Evolutionary conservation across 1,140 invertebrate species (phyloP), one percentile per base, ranked within the genome.

Genomic region (Tetramorium alpestre): DNA sequence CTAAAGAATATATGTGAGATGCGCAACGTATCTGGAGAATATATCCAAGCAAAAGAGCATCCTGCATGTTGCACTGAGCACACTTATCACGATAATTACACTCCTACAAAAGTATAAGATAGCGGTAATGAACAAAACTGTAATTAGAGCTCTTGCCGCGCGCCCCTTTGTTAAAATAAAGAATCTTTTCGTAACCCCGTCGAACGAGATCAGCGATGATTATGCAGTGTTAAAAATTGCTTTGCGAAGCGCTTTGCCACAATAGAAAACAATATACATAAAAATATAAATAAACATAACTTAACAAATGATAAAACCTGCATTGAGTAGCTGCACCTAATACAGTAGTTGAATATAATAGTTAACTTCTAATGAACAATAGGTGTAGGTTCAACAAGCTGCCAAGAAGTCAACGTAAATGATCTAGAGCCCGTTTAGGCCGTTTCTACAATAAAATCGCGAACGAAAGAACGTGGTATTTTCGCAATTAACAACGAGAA

Each of bases 221-320:
- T 62, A 84, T 51, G 47, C 78, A 72, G 18, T 85, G 62, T 75
- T 33, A 58, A 80, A 86, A 86, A 89, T 44, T 82, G 65, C 33
- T 11, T 67, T 41, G 18, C 22, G 7, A 82, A 44, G 58, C 28
- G 44, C 25, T 77, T 85, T 56, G 38, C 47, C 44, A 60, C 77
- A 82, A 86, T 82, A 86, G 25, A 86, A 82, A 72, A 85, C n/a
- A 33, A 22, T 81, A 62, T 73, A 80, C 78, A 81, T 86, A 89
- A 51, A 84, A 13, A 80, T 88, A 58, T 90, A 90, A 87, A 91
- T 87, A 86, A 88, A 85, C 44, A 82, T 85, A 65, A 49, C 67
- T 73, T 80, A 86, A 89, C 56, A 69, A 54, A 56, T 65, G 41
- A 84, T 88, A 65, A 86, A 70, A 72, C 38, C 11, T 77, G 33